Conservation (phyloP, 2,888 invertebrate species). For the Lingula anatina region DNA sequence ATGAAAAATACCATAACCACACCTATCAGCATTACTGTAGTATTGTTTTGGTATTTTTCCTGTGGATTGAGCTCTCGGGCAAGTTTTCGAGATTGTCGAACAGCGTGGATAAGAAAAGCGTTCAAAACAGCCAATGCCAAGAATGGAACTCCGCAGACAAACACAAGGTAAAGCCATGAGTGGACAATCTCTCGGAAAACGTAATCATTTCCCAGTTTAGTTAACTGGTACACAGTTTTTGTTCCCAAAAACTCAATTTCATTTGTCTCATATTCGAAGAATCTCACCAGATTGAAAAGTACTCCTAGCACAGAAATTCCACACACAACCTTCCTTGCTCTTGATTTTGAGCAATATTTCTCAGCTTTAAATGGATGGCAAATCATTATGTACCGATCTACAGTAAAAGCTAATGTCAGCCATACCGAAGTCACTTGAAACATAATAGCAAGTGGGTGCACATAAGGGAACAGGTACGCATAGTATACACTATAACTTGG, state of each 20-base stretch:
- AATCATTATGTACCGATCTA: constrained; percentile 52
- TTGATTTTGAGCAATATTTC: constrained; percentile 35
- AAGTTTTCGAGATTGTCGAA: constrained; percentile 37
- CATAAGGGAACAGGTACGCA: constrained; percentile 39
- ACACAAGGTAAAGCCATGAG: constrained; percentile 45
- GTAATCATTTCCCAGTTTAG: constrained; percentile 30
- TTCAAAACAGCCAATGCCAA: constrained; percentile 46
- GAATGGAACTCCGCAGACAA: constrained; percentile 49
- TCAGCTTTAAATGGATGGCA: constrained; percentile 50
- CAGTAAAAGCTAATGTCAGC: constrained; percentile 49
- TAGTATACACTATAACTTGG: constrained; percentile 20
- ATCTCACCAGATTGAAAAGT: constrained; percentile 44
- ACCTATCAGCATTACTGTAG: constrained; percentile 51
- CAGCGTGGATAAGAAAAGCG: constrained; percentile 45
- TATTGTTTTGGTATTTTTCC: constrained; percentile 48
- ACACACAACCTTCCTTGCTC: constrained; percentile 38
- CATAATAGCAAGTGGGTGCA: constrained; percentile 45
- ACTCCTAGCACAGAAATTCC: constrained; percentile 30
- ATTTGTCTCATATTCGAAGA: constrained; percentile 42
- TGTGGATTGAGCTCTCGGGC: constrained; percentile 40
- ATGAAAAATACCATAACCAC: constrained; percentile 50
- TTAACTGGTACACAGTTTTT: constrained; percentile 21
- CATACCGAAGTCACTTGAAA: constrained; percentile 49
- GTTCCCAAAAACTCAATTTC: constrained; percentile 11
- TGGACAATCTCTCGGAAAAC: constrained; percentile 41